Percentiles rank a stretch among this genome's conserved stretches.
phyloP scores from a whole-genome alignment of 2,888 invertebrate genomes.

The Rosalia funebris region DNA sequence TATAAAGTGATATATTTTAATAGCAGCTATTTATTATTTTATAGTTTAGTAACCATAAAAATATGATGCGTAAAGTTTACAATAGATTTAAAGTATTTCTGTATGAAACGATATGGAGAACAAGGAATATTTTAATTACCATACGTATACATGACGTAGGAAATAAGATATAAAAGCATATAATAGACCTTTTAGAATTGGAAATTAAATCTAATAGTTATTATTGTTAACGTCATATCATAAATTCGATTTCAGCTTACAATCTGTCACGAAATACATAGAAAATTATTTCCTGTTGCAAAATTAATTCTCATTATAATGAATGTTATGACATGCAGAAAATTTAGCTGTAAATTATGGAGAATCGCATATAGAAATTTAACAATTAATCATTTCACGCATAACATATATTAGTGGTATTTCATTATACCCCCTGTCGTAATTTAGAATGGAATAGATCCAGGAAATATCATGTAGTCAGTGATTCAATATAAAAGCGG shows the following conservation, averaged over 20 bases:
- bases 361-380: constrained; percentile 14
- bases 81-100: no score
- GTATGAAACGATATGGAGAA: no score
- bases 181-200: no score
- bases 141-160: no score
- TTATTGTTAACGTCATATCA: neutral
- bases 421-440: constrained; percentile 10
- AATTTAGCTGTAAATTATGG: constrained; percentile 23
- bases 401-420: constrained; percentile 3
- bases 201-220: no score
- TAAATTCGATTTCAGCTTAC: constrained; percentile 1
- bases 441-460: neutral
- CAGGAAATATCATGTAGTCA: neutral
- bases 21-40: no score
- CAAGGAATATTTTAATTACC: no score
- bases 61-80: no score
- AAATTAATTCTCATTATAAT: constrained; percentile 20
- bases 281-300: constrained; percentile 12
- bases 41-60: no score
- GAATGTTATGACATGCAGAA: constrained; percentile 20
- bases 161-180: no score
- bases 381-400: constrained; percentile 20
- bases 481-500: no score
- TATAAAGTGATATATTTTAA: no score
- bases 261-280: constrained; percentile 6